Conservation (phyloP, 1,140 invertebrate species). For the Rhopalosiphum padi region DNA sequence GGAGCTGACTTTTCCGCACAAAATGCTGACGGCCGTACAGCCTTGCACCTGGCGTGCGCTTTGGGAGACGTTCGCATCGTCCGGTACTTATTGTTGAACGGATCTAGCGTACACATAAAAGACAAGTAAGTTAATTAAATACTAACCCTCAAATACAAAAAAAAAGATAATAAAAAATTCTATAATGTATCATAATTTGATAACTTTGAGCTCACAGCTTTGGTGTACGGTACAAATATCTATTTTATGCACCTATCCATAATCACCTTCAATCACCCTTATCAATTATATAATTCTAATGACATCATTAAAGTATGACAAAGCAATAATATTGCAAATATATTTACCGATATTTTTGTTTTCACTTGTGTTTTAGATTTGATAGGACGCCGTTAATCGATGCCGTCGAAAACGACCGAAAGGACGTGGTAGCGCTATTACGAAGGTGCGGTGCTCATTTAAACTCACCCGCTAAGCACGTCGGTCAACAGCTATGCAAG, state of each 20-base stretch:
- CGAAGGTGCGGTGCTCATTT: conserved; percentile 73
- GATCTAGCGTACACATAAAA: conserved; percentile 83
- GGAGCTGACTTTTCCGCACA: conserved; percentile 77
- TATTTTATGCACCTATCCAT: neutral
- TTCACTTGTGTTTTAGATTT: conserved; percentile 64
- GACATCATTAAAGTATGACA: neutral
- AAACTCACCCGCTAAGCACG: conserved; percentile 63
- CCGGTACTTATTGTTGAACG: conserved; percentile 77
- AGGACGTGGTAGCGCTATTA: conserved; percentile 71
- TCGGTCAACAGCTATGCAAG: conserved; percentile 70
- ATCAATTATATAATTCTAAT: neutral
- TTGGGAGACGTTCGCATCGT: conserved; percentile 76
- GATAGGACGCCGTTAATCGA: conserved; percentile 71
- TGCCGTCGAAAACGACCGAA: conserved; percentile 70
- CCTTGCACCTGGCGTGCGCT: conserved; percentile 81
- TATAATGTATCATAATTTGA: neutral
- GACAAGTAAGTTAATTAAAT: conserved; percentile 66
- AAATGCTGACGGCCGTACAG: conserved; percentile 82
- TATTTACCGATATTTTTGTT: conserved; percentile 54
- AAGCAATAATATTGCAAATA: neutral
- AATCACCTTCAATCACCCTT: neutral
- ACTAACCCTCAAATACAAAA: neutral
- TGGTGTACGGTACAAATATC: too few species aligned
- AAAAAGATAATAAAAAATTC: neutral
- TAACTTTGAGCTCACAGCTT: neutral